These are phyloP conservation scores for Pachliopta kotzebuea DNA, from an alignment of 2,888 invertebrate species.

Conservation along the genomic window DNA sequence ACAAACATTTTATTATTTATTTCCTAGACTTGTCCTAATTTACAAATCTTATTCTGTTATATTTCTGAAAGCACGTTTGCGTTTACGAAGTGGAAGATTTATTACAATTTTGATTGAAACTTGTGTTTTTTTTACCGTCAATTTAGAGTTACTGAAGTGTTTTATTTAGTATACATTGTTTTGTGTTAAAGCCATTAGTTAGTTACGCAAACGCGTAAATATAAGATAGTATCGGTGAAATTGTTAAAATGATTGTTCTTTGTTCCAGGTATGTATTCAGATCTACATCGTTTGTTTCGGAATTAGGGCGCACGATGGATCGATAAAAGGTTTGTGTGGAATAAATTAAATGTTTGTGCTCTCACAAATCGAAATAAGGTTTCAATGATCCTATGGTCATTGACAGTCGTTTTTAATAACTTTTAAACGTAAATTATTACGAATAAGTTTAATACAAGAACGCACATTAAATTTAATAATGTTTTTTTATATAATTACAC, in stretches of 20 bases:
- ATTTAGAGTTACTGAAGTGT: conserved; percentile 15
- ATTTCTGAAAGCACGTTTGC: background rate
- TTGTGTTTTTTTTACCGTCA: conserved; percentile 13
- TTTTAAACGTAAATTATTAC: too few relatives aligned
- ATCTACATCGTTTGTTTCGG: conserved; percentile 40
- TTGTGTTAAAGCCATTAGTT: conserved; percentile 35
- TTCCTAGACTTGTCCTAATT: background rate
- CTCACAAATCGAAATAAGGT: background rate
- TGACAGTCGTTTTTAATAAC: background rate
- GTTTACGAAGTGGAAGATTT: conserved; percentile 10
- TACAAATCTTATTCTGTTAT: background rate
- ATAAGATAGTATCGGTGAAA: conserved; percentile 45
- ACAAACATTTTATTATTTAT: background rate
- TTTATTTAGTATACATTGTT: conserved; percentile 19
- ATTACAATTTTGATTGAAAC: conserved; percentile 12
- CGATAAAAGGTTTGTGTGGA: conserved; percentile 23
- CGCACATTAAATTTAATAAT: too few relatives aligned
- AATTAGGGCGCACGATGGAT: conserved; percentile 42
- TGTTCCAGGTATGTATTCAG: conserved; percentile 68
- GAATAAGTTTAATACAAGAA: too few relatives aligned
- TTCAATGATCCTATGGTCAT: background rate
- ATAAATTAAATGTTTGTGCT: conserved; percentile 22
- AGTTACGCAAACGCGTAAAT: conserved; percentile 39
- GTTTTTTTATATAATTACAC: too few relatives aligned
- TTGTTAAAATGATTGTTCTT: conserved; percentile 59